Conservation (phyloP, 1,140 invertebrate species). For the Hesperophylax magnus region DNA sequence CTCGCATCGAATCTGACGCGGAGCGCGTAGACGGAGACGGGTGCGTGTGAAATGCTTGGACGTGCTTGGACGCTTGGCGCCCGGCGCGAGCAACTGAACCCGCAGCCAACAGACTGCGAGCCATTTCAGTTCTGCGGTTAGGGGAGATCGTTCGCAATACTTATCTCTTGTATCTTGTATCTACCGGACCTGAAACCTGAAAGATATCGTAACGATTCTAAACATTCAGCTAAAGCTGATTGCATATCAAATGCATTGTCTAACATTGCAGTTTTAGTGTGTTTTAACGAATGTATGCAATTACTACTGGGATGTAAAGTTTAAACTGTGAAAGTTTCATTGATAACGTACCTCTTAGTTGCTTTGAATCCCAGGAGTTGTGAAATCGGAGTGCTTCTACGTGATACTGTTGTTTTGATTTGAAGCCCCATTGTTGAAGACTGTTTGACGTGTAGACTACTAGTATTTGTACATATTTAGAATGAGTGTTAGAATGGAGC, state of each 20-base stretch:
- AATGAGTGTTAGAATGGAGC: slow-evolving; percentile 45
- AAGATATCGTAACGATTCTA: slow-evolving; percentile 10
- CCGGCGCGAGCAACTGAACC: background rate
- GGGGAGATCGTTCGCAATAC: slow-evolving; percentile 16
- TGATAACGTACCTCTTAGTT: too few relatives aligned
- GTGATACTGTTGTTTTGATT: background rate
- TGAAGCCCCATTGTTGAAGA: background rate
- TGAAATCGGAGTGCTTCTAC: background rate
- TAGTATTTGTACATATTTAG: background rate
- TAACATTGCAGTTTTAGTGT: slow-evolving; percentile 9
- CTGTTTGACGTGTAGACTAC: background rate
- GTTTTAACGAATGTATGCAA: background rate
- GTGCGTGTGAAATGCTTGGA: slow-evolving; percentile 12
- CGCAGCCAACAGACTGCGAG: background rate
- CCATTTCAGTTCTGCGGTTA: slow-evolving; percentile 48
- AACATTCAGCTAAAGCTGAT: background rate
- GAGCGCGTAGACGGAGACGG: slow-evolving; percentile 3
- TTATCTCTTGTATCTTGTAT: background rate
- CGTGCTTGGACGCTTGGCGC: background rate
- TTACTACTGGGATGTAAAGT: background rate
- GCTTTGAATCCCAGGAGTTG: background rate
- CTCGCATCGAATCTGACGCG: slow-evolving; percentile 32
- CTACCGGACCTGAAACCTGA: background rate
- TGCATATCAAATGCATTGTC: background rate
- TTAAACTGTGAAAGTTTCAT: too few relatives aligned